Evolutionary conservation across 2,113 vertebrate species (phyloP).

Genomic region (Caracal caracal): DNA sequence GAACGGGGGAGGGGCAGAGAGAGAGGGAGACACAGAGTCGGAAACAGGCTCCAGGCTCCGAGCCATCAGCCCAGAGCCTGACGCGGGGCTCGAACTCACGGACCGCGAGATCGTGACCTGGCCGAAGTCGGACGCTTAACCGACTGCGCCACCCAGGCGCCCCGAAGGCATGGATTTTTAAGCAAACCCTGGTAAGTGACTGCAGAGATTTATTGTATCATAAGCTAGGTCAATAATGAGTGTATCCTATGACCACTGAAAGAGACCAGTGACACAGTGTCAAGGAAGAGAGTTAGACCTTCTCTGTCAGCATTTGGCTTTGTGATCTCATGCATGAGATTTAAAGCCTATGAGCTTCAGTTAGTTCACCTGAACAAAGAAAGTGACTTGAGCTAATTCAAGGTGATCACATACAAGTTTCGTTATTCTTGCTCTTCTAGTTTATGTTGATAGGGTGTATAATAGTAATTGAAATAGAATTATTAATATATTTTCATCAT

Average conservation of each 20-base stretch:
- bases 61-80: too few relatives aligned
- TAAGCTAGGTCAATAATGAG: background rate
- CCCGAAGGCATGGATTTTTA: background rate
- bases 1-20: too few relatives aligned
- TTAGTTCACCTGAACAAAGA: background rate
- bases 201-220: background rate
- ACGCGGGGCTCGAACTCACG: too few relatives aligned
- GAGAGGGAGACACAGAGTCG: too few relatives aligned
- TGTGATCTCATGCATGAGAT: background rate
- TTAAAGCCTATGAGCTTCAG: background rate
- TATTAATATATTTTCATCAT: background rate
- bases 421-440: background rate
- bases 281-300: background rate
- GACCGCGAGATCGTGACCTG: too few relatives aligned
- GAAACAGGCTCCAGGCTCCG: too few relatives aligned
- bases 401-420: background rate
- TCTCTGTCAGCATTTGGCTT: background rate
- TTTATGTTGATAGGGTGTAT: background rate
- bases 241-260: background rate
- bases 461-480: background rate
- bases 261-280: background rate
- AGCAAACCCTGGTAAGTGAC: background rate
- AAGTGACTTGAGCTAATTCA: background rate
- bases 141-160: too few relatives aligned
- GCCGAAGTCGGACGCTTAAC: too few relatives aligned